Percentiles rank a stretch among this genome's conserved stretches.
Evolutionary conservation across 2,113 vertebrate genomes (phyloP).

Genomic region (Phylloscopus whistleri): DNA sequence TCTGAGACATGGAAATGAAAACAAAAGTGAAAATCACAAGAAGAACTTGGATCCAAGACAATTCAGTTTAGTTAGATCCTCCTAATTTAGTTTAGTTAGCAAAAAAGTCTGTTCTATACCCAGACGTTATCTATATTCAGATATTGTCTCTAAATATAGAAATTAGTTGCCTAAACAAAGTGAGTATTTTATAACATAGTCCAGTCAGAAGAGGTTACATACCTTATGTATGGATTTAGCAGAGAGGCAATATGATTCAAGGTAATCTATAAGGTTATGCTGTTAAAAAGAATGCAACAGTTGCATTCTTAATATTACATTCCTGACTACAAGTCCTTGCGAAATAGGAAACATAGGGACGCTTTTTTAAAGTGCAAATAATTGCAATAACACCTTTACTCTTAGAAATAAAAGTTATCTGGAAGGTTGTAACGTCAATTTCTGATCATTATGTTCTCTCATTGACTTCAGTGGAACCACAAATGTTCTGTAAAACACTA

Average conservation of each 20-base stretch:
- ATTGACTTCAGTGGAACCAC: neutral
- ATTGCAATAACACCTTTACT: neutral
- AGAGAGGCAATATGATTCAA: neutral
- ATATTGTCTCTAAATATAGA: neutral
- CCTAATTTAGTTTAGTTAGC: neutral
- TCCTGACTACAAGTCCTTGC: neutral
- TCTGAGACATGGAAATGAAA: neutral
- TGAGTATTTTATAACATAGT: neutral
- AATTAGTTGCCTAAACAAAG: neutral
- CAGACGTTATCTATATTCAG: neutral
- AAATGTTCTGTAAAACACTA: neutral
- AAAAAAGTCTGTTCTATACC: neutral
- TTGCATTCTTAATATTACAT: neutral
- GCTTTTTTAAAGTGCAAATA: neutral
- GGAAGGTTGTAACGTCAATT: neutral
- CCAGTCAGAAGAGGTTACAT: neutral
- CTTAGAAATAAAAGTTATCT: neutral
- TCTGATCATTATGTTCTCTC: neutral
- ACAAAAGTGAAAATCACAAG: neutral
- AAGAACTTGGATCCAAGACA: neutral
- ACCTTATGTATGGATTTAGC: no score
- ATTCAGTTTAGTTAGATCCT: neutral
- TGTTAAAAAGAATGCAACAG: neutral
- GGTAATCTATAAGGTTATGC: neutral
- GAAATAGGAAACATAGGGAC: neutral